Base-by-base conservation (phyloP, 1,140 invertebrate genomes). In the Anoplolepis gracilipes region DNA sequence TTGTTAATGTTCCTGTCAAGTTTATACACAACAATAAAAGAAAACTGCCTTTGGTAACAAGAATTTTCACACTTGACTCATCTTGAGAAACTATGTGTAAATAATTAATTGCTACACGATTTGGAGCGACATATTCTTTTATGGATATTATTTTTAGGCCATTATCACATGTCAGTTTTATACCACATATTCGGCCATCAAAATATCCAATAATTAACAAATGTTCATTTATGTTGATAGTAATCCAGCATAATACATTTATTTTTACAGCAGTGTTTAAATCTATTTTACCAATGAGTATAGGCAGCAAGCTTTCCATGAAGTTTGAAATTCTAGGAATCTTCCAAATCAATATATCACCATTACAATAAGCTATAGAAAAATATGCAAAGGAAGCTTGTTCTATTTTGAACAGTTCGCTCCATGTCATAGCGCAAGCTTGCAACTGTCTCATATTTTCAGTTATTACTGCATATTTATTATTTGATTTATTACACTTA, bases 341-440 rank as follows among this genome's bases (percentile, higher is more conserved):
- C 91, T 91, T 92, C 91, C 92, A 95, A 39, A 95, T 84, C 0
- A 88, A 86, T 81, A 95, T 62, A 49, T 95, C 93, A 10, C 87
- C 89, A 76, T 90, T 94, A 19, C 90, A 72, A 78, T 93, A 93
- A 25, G 92, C 91, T n/a, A 91, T 86, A 1, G 89, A 85, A 4
- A 95, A 85, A 73, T 93, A 95, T 30, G 93, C 92, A 89, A 90
- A 94, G 7, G 33, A 55, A n/a, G 30, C 49, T 11, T 84, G 19
- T 33, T 64, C 25, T n/a, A 61, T 30, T 59, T 85, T 36, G 55
- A 88, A 87, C 13, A 94, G 69, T 42, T 87, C 19, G 55, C 94
- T 95, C 94, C 94, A 95, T 25, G 90, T 72, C 2, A 93, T 86
- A 30, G 92, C 87, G n/a, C 93, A 93, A 10, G 91, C 92, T 39